Conservation (phyloP, 2,113 vertebrate species). For the Reinhardtius hippoglossoides region DNA sequence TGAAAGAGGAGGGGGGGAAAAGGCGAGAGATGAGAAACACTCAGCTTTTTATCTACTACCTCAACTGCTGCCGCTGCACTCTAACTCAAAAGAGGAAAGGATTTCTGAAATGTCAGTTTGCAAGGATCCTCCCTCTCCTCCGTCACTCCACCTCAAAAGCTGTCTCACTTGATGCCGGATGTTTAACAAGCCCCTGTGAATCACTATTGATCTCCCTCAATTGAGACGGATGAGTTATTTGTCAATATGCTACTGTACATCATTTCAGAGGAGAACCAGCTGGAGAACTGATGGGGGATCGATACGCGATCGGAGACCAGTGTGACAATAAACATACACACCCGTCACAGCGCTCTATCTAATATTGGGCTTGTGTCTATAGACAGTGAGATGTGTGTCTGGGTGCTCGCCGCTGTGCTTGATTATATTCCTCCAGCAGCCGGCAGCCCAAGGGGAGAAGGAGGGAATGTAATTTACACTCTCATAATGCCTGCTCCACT, state of each 20-base stretch:
- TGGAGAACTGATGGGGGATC: conserved; percentile 28
- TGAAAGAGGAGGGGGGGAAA: not conserved
- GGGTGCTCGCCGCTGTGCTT: conserved; percentile 42
- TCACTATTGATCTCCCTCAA: conserved; percentile 52
- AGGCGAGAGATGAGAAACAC: not conserved
- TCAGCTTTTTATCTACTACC: not conserved
- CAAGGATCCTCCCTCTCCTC: not conserved
- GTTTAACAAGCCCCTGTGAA: conserved; percentile 45
- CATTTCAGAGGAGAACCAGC: conserved; percentile 38
- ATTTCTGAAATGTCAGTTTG: not conserved
- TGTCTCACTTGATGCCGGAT: conserved; percentile 30
- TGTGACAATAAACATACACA: conserved; percentile 52
- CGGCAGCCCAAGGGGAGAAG: conserved; percentile 60
- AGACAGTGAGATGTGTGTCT: conserved; percentile 44
- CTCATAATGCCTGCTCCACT: conserved; percentile 74
- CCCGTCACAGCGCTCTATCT: conserved; percentile 23
- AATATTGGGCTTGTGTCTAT: conserved; percentile 55
- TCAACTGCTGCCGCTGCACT: conserved; percentile 1
- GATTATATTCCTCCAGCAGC: conserved; percentile 73
- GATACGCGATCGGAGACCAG: conserved; percentile 45
- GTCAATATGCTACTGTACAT: conserved; percentile 60
- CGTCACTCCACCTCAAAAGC: not conserved
- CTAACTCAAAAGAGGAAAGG: not conserved
- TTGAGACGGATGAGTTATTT: conserved; percentile 51
- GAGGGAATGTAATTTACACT: conserved; percentile 76